A percentile compares a stretch with the other conserved stretches of the same genome.
These are phyloP conservation scores for Drosophila fuyamai DNA, from an alignment of 1,140 invertebrate genomes.

Conservation along the genomic window DNA sequence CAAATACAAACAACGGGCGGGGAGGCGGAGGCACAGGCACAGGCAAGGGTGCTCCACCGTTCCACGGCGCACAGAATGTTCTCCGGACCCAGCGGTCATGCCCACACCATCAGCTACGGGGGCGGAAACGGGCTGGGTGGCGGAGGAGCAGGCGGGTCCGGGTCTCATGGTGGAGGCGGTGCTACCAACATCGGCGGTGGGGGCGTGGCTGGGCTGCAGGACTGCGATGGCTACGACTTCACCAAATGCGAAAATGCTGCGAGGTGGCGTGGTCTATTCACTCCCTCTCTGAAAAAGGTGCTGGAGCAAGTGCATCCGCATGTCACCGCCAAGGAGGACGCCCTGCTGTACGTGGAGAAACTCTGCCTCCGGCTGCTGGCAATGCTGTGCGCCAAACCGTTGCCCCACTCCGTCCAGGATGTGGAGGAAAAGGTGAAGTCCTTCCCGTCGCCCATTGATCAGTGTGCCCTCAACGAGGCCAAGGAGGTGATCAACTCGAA, in stretches of 20 bases:
- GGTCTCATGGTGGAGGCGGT: slow-evolving; percentile 15
- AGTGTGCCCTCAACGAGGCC: slow-evolving; percentile 96
- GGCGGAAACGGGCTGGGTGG: slow-evolving; percentile 32
- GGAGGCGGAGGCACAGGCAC: slow-evolving; percentile 16
- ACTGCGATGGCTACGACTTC: slow-evolving; percentile 91
- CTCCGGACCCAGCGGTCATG: slow-evolving; percentile 41
- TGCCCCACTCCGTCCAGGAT: slow-evolving; percentile 93
- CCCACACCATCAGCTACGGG: slow-evolving; percentile 41
- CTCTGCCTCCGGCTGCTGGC: slow-evolving; percentile 94
- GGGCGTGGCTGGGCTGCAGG: slow-evolving; percentile 54
- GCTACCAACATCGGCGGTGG: slow-evolving; percentile 14
- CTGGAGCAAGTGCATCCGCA: slow-evolving; percentile 95
- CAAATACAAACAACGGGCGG: slow-evolving; percentile 41
- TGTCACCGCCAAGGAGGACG: slow-evolving; percentile 94
- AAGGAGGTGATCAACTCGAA: slow-evolving; percentile 93
- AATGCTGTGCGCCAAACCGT: slow-evolving; percentile 94
- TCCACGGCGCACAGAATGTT: slow-evolving; percentile 39
- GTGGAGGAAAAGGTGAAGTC: slow-evolving; percentile 96
- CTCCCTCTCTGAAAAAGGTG: slow-evolving; percentile 92
- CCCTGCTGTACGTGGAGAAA: slow-evolving; percentile 96
- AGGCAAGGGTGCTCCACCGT: slow-evolving; percentile 27
- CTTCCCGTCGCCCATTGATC: slow-evolving; percentile 96
- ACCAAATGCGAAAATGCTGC: slow-evolving; percentile 93
- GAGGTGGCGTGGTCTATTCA: slow-evolving; percentile 96
- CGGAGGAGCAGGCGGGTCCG: slow-evolving; percentile 3